A percentile compares a stretch with the other conserved stretches of the same genome.
Evolutionary conservation across 2,888 invertebrate species (phyloP).

Genomic region (Drosophila siamana): DNA sequence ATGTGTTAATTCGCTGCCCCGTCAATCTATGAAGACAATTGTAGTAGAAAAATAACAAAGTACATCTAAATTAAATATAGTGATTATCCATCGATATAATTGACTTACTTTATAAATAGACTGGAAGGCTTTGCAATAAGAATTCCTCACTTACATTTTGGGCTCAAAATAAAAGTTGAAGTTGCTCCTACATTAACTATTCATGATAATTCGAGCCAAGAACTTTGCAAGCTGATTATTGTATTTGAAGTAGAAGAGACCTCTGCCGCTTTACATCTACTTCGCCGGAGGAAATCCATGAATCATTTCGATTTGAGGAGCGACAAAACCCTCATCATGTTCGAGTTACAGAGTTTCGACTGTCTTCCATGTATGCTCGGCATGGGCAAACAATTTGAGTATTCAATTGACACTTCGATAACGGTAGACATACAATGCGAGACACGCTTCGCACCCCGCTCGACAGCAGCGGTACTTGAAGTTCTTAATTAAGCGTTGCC

Average conservation of each 20-base stretch:
- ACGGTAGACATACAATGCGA: not conserved
- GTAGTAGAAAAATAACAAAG: too few species aligned
- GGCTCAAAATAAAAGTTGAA: not conserved
- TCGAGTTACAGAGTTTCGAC: not conserved
- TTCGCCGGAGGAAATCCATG: not conserved
- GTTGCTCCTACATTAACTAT: not conserved
- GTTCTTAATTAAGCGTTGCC: constrained; percentile 54
- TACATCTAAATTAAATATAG: too few species aligned
- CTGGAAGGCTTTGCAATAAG: not conserved
- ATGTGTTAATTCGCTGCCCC: too few species aligned
- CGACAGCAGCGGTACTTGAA: constrained; percentile 12
- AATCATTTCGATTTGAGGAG: not conserved
- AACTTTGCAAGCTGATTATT: not conserved
- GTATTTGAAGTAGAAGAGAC: not conserved
- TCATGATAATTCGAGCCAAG: not conserved
- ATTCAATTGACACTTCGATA: constrained; percentile 20
- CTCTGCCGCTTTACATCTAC: not conserved
- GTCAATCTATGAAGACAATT: too few species aligned
- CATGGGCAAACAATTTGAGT: constrained; percentile 2
- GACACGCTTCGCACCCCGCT: not conserved
- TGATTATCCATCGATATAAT: not conserved
- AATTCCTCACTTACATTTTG: not conserved
- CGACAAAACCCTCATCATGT: not conserved
- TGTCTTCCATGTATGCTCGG: not conserved
- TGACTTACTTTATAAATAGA: not conserved